A percentile compares a stretch with the other conserved stretches of the same genome.
phyloP scores from a whole-genome alignment of 2,888 invertebrate species.

The Zygaena filipendulae region DNA sequence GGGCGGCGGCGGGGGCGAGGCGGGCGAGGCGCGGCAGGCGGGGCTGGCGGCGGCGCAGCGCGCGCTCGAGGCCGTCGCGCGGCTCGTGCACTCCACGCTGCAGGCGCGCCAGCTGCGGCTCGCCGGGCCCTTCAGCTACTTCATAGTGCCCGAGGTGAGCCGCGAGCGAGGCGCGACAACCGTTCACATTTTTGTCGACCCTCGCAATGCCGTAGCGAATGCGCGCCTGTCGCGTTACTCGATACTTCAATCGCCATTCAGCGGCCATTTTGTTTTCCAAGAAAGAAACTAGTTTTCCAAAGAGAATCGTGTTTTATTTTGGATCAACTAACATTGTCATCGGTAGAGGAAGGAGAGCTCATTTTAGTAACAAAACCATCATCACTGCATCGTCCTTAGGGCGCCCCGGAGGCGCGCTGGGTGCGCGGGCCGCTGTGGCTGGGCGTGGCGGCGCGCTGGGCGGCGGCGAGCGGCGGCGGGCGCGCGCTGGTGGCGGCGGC shows the following conservation, averaged over 20 bases:
- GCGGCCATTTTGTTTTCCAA: not conserved
- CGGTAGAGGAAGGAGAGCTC: too few species aligned
- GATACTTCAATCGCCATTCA: not conserved
- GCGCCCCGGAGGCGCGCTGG: constrained; percentile 27
- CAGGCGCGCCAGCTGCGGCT: constrained; percentile 84
- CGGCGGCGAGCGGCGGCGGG: constrained; percentile 21
- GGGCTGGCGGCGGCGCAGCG: constrained; percentile 68
- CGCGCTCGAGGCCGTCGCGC: constrained; percentile 18
- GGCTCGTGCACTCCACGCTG: constrained; percentile 81
- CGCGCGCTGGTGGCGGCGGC: constrained; percentile 32
- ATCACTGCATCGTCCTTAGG: too few species aligned
- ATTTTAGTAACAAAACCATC: not conserved
- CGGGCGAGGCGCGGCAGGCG: constrained; percentile 65
- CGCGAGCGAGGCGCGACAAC: not conserved
- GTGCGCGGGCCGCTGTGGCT: constrained; percentile 47
- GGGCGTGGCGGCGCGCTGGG: constrained; percentile 51
- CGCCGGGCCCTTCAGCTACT: constrained; percentile 91
- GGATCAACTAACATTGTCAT: too few species aligned
- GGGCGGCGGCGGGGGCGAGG: constrained; percentile 23
- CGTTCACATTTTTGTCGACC: not conserved
- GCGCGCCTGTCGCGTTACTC: too few species aligned
- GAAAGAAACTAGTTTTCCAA: too few species aligned
- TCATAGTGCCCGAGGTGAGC: constrained; percentile 82
- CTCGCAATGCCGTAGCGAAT: too few species aligned
- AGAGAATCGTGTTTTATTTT: too few species aligned